Conservation (phyloP, 2,888 invertebrate genomes). For the Erebia palarica region DNA sequence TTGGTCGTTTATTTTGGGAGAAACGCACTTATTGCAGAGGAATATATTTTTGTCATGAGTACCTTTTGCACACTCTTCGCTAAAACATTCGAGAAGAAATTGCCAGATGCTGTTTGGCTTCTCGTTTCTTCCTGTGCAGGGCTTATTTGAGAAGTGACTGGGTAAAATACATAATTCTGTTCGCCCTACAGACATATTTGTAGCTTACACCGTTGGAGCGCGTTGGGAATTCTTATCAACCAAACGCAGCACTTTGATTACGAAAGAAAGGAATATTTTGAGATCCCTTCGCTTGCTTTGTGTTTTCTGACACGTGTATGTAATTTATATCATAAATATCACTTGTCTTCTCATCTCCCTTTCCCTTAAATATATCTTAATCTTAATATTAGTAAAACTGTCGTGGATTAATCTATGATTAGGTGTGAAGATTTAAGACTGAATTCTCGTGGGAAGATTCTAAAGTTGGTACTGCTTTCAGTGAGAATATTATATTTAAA, state of each 20-base stretch:
- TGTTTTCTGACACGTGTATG: conserved; percentile 69
- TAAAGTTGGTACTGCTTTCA: background rate
- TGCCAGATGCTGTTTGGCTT: conserved; percentile 18
- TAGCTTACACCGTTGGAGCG: conserved; percentile 57
- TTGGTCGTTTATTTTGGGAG: conserved; percentile 16
- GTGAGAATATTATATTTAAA: background rate
- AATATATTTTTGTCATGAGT: conserved; percentile 33
- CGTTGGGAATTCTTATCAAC: conserved; percentile 77
- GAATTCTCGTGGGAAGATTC: background rate
- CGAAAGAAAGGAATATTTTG: conserved; percentile 77
- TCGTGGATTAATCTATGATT: background rate
- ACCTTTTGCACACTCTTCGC: conserved; percentile 27
- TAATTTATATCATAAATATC: conserved; percentile 53
- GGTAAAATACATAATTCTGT: conserved; percentile 67
- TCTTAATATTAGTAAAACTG: background rate
- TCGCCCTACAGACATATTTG: conserved; percentile 62
- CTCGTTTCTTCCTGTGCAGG: conserved; percentile 15
- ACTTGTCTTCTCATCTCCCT: background rate
- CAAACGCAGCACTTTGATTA: conserved; percentile 79
- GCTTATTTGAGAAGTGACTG: conserved; percentile 73
- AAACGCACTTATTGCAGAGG: conserved; percentile 14
- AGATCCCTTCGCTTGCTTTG: conserved; percentile 69
- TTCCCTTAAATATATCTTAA: background rate
- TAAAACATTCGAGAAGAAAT: conserved; percentile 25
- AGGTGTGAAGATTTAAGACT: background rate